A percentile compares a stretch with the other conserved stretches of the same genome.
phyloP scores from a whole-genome alignment of 2,888 invertebrate genomes.

The Clitarchus hookeri region DNA sequence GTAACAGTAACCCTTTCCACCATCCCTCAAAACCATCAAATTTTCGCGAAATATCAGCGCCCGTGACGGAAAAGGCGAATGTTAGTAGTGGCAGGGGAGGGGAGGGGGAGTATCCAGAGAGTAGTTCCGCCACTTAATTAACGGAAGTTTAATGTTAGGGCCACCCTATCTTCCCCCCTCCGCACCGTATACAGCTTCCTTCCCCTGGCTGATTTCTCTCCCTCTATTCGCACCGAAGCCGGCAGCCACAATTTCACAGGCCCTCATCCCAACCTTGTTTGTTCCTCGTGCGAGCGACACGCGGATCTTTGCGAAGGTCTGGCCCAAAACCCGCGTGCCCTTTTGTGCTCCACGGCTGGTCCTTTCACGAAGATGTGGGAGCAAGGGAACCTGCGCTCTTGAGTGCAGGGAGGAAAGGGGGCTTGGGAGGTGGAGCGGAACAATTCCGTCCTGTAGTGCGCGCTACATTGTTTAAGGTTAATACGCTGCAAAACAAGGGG shows the following conservation, averaged over 20 bases:
- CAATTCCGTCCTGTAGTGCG: neutral
- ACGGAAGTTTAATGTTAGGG: neutral
- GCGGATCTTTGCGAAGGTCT: neutral
- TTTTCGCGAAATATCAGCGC: neutral
- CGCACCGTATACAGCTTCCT: neutral
- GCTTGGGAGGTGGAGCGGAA: neutral
- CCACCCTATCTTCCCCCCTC: neutral
- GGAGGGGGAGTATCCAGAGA: neutral
- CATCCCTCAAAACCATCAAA: neutral
- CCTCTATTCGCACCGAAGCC: neutral
- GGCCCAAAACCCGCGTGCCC: neutral
- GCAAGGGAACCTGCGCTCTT: neutral
- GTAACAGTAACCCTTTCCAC: neutral
- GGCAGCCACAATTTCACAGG: neutral
- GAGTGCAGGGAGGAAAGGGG: neutral
- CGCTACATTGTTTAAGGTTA: neutral
- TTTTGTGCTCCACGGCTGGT: neutral
- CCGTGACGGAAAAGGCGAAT: neutral
- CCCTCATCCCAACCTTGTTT: neutral
- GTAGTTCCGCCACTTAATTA: conserved; percentile 3
- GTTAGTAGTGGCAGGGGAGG: neutral
- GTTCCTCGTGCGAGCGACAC: neutral
- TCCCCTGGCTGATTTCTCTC: neutral
- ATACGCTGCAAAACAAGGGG: neutral
- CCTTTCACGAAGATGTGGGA: neutral